These are phyloP conservation scores for Drosophila simulans DNA, from an alignment of 1,140 invertebrate species.

Conservation along the genomic window DNA sequence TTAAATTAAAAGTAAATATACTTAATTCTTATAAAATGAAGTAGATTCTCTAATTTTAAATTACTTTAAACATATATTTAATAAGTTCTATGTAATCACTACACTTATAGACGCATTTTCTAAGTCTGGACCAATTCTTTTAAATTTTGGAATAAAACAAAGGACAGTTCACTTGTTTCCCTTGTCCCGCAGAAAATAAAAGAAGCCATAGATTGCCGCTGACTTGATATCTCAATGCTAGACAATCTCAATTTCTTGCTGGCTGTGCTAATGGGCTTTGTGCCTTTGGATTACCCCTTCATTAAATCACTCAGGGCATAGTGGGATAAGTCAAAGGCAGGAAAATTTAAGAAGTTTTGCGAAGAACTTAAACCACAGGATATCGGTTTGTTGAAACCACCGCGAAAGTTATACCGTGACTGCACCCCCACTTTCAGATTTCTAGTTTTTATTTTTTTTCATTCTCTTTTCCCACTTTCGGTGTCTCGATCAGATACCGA, in stretches of 20 bases:
- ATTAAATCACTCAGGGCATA: conserved; percentile 1
- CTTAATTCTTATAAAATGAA: background rate
- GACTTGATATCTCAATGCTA: conserved; percentile 22
- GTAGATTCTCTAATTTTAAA: background rate
- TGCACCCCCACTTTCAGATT: conserved; percentile 2
- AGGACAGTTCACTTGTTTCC: conserved; percentile 9
- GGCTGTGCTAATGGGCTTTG: conserved; percentile 28
- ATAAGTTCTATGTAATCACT: no score
- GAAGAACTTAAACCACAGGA: conserved; percentile 17
- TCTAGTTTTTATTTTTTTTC: conserved; percentile 27
- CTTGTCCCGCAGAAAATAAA: conserved; percentile 11
- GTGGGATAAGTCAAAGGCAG: background rate
- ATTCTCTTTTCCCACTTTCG: conserved; percentile 51
- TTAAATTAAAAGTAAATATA: no score
- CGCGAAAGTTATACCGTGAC: conserved; percentile 12
- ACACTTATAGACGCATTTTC: background rate
- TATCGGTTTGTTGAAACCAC: conserved; percentile 31
- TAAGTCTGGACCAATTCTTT: background rate
- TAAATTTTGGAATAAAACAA: background rate
- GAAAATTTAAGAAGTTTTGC: conserved; percentile 1
- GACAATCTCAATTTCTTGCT: conserved; percentile 67
- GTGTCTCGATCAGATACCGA: conserved; percentile 79
- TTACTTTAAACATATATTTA: no score
- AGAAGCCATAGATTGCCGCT: conserved; percentile 20
- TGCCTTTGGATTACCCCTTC: conserved; percentile 22